Conservation (phyloP, 2,113 vertebrate genomes). For the Corythoichthys intestinalis region DNA sequence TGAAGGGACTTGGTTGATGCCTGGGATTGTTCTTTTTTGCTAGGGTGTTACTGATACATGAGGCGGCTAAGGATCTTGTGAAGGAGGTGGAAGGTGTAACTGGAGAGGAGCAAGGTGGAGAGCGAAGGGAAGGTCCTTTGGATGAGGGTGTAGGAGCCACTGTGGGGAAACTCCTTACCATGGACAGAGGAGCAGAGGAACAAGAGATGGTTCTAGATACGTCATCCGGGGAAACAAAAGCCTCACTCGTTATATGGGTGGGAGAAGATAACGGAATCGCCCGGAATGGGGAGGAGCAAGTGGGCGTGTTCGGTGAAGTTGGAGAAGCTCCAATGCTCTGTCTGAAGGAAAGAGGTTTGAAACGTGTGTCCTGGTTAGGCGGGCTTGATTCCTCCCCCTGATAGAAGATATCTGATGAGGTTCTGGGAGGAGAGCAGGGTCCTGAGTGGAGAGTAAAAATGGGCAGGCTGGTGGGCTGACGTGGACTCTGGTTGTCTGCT, state of each 20-base stretch:
- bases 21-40: constrained; percentile 55
- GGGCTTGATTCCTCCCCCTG: background rate
- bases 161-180: constrained; percentile 9
- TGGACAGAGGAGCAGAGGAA: constrained; percentile 27
- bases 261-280: constrained; percentile 27
- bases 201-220: constrained; percentile 14
- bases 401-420: constrained; percentile 11
- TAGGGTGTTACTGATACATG: constrained; percentile 80
- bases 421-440: background rate
- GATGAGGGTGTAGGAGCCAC: constrained; percentile 49
- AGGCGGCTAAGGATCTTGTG: constrained; percentile 77
- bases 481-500: background rate
- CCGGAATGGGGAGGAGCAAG: constrained; percentile 34
- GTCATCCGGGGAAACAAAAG: constrained; percentile 27
- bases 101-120: constrained; percentile 56
- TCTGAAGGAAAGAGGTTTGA: constrained; percentile 39
- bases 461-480: background rate
- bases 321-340: constrained; percentile 12
- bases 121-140: constrained; percentile 16
- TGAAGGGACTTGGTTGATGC: constrained; percentile 30
- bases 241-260: constrained; percentile 43
- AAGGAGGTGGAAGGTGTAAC: constrained; percentile 61
- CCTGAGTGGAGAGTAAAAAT: background rate
- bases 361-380: background rate
- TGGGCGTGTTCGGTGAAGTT: constrained; percentile 2